A percentile compares a stretch with the other conserved stretches of the same genome.
These are phyloP conservation scores for Morpho deidamia DNA, from an alignment of 2,888 invertebrate species.

Conservation along the genomic window DNA sequence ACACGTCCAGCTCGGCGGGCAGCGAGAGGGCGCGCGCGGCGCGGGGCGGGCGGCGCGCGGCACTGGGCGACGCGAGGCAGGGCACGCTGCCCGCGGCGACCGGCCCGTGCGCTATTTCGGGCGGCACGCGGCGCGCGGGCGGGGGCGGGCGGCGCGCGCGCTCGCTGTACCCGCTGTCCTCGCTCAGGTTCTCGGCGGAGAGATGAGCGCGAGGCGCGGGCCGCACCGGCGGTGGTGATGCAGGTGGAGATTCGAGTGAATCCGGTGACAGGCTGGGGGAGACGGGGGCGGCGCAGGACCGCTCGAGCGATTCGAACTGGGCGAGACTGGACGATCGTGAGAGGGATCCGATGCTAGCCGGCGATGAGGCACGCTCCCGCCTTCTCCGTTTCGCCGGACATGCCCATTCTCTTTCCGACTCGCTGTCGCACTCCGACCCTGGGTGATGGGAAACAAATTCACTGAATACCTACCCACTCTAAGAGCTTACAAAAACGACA, in stretches of 20 bases:
- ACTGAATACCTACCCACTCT: conserved; percentile 23
- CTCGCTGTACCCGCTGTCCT: conserved; percentile 88
- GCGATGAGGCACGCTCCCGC: conserved; percentile 75
- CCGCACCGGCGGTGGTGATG: conserved; percentile 55
- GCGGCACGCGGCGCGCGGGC: conserved; percentile 44
- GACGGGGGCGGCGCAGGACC: conserved; percentile 66
- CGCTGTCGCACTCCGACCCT: conserved; percentile 79
- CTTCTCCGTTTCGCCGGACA: conserved; percentile 86
- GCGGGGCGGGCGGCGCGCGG: conserved; percentile 53
- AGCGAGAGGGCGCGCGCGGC: conserved; percentile 72
- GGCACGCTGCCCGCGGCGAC: conserved; percentile 60
- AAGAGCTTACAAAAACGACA: conserved; percentile 25
- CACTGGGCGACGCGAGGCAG: conserved; percentile 52
- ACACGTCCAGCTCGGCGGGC: conserved; percentile 83
- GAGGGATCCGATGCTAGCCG: conserved; percentile 75
- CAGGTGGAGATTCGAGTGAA: conserved; percentile 64
- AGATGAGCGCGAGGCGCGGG: conserved; percentile 70
- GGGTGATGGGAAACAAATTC: conserved; percentile 27
- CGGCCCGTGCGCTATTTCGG: conserved; percentile 53
- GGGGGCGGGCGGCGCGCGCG: conserved; percentile 60
- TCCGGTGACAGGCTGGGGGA: conserved; percentile 70
- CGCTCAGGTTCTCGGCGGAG: conserved; percentile 87
- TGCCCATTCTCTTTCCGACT: conserved; percentile 85
- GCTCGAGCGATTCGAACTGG: conserved; percentile 91
- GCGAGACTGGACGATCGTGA: conserved; percentile 89